Percentiles rank a stretch among this genome's conserved stretches.
Evolutionary conservation across 2,888 invertebrate genomes (phyloP).

Genomic region (Meghimatium bilineatum): DNA sequence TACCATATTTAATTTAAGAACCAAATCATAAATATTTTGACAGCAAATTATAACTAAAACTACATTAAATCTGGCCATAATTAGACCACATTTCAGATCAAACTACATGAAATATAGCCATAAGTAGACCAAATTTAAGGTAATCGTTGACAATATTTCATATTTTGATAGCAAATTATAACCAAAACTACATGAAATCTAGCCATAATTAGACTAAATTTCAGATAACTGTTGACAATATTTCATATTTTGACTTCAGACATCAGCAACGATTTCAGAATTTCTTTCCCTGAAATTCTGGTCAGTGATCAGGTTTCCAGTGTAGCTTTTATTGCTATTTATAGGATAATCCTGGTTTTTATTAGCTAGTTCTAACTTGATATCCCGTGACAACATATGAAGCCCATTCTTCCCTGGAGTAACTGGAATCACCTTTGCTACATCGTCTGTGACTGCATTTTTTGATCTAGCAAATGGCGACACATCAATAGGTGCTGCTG

Average conservation of each 20-base stretch:
- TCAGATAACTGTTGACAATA: neutral
- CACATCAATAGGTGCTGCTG: neutral
- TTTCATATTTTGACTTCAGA: neutral
- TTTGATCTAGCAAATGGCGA: neutral
- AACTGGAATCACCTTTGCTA: neutral
- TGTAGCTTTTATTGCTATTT: neutral
- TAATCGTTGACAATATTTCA: neutral
- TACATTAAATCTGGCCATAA: too few relatives aligned
- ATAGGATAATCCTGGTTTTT: neutral
- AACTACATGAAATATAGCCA: neutral
- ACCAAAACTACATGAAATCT: too few relatives aligned
- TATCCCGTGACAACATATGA: constrained; percentile 6
- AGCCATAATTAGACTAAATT: neutral
- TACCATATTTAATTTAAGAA: too few relatives aligned
- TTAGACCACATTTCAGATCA: too few relatives aligned
- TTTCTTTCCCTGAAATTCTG: constrained; percentile 8
- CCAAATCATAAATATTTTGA: too few relatives aligned
- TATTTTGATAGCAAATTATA: too few relatives aligned
- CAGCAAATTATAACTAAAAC: too few relatives aligned
- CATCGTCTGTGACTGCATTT: neutral
- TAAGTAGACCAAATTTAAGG: neutral
- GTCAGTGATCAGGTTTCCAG: neutral
- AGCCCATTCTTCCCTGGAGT: neutral
- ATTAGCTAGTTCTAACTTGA: constrained; percentile 1
- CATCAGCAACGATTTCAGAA: neutral